These are phyloP conservation scores for Nothura maculosa DNA, from an alignment of 2,797 vertebrate species.

Conservation along the genomic window DNA sequence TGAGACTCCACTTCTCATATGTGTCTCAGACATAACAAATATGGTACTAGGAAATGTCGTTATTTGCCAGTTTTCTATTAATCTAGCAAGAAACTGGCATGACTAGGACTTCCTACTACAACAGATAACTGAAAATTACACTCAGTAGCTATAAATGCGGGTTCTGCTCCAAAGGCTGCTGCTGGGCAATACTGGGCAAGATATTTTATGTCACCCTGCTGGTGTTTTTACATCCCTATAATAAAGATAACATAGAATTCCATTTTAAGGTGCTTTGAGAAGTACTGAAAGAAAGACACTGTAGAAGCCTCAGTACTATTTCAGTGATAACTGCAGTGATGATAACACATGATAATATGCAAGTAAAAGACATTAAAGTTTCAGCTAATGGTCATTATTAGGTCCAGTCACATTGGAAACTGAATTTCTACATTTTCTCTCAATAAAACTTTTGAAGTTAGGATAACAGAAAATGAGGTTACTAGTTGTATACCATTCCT, in stretches of 20 bases:
- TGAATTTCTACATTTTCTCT: neutral
- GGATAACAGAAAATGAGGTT: neutral
- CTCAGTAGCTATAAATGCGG: neutral
- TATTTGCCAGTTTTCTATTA: neutral
- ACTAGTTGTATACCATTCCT: neutral
- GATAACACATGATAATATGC: neutral
- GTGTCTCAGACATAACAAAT: neutral
- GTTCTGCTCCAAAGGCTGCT: rapidly evolving
- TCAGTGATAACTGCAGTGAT: neutral
- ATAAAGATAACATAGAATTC: neutral
- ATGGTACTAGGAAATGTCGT: neutral
- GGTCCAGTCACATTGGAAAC: neutral
- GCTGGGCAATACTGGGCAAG: neutral
- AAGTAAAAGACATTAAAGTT: neutral
- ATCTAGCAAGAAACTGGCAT: neutral
- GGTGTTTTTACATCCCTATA: neutral
- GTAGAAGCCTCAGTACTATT: neutral
- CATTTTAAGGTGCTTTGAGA: neutral
- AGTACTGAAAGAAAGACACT: neutral
- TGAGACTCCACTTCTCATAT: neutral
- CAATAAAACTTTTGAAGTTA: neutral
- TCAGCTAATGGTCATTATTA: neutral
- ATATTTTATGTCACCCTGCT: neutral
- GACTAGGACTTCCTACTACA: neutral
- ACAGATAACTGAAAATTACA: neutral